A percentile compares a stretch with the other conserved stretches of the same genome.
Conservation (phyloP, 2,888 invertebrate species). For the Osedax fenrisi region DNA sequence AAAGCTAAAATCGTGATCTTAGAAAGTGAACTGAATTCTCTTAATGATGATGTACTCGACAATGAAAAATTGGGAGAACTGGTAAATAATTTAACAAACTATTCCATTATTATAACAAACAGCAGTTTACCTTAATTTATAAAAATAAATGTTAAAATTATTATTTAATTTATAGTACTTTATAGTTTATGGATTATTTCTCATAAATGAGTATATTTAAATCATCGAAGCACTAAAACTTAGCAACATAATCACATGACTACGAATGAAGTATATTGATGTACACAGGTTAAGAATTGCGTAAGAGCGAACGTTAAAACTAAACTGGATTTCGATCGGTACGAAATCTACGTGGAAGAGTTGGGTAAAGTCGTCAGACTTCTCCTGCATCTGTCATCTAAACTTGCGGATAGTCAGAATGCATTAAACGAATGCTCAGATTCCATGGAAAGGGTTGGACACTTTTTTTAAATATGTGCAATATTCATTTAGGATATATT, state of each 20-base stretch:
- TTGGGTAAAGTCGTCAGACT: neutral
- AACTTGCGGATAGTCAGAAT: neutral
- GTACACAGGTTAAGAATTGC: neutral
- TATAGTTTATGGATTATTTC: too few species aligned
- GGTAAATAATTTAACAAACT: neutral
- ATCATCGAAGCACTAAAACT: too few species aligned
- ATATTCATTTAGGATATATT: too few species aligned
- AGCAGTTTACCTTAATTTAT: too few species aligned
- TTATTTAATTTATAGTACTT: too few species aligned
- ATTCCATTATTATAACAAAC: too few species aligned
- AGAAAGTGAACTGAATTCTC: neutral
- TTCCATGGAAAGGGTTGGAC: neutral
- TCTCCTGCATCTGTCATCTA: neutral
- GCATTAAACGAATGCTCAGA: neutral
- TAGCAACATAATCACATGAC: too few species aligned
- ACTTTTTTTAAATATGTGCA: too few species aligned
- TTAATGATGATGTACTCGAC: neutral
- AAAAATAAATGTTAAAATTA: too few species aligned
- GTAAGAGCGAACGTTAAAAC: neutral
- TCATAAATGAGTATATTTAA: too few species aligned
- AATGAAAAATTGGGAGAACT: neutral
- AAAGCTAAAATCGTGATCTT: neutral
- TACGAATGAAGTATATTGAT: too few species aligned
- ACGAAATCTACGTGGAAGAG: neutral
- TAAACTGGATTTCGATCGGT: neutral